Percentiles rank a stretch among this genome's conserved stretches.
Evolutionary conservation across 2,888 invertebrate species (phyloP).

Genomic region (Heliothis peltigera): DNA sequence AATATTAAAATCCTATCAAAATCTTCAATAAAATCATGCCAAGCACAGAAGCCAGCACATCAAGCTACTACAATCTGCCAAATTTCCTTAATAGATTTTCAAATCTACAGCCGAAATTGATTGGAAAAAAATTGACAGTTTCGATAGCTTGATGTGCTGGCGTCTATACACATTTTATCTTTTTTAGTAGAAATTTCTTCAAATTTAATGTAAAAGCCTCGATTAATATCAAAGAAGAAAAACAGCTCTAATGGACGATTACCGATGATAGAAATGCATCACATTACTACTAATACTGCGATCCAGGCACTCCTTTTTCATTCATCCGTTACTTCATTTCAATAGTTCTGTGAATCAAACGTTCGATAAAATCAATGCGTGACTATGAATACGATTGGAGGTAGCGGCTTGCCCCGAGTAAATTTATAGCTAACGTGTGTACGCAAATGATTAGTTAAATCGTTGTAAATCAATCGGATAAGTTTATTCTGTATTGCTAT

Average conservation of each 20-base stretch:
- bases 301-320: slow-evolving; percentile 34
- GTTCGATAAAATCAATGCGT: slow-evolving; percentile 62
- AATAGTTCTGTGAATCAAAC: slow-evolving; percentile 43
- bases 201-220: too few species aligned
- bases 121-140: too few species aligned
- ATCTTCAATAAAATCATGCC: too few species aligned
- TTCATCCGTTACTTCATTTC: slow-evolving; percentile 43
- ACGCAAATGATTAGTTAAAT: slow-evolving; percentile 54
- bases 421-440: slow-evolving; percentile 53
- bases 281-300: slow-evolving; percentile 16
- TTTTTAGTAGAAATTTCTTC: too few species aligned
- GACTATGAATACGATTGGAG: slow-evolving; percentile 60
- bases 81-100: too few species aligned
- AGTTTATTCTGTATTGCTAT: slow-evolving; percentile 32
- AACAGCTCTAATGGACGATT: not conserved
- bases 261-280: slow-evolving; percentile 9
- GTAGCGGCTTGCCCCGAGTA: slow-evolving; percentile 22
- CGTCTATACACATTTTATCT: too few species aligned
- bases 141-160: too few species aligned
- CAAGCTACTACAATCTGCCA: too few species aligned
- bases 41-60: too few species aligned
- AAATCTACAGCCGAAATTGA: too few species aligned
- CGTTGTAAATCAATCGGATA: slow-evolving; percentile 48
- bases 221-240: not conserved
- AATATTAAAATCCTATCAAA: too few species aligned